Evolutionary conservation across 2,797 vertebrate genomes (phyloP), one percentile per base, ranked within the genome.

Genomic region (Sebastes steindachneri): DNA sequence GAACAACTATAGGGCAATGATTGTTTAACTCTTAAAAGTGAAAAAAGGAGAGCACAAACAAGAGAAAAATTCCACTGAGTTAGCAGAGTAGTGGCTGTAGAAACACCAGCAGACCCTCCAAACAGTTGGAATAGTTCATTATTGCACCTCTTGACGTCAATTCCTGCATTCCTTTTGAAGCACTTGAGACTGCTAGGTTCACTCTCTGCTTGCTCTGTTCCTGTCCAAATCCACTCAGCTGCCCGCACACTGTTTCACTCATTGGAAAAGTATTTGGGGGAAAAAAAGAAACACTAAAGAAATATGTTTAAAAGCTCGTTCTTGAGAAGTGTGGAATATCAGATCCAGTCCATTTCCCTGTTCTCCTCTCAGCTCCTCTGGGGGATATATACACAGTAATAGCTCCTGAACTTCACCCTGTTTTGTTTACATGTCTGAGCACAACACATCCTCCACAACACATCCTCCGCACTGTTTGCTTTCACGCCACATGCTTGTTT

Each of bases 71-170:
- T 77, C 73, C 89, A 63, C 76, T 86, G 37, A 45, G 75, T 74
- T 72, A 81, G 71, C 41, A 29, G 79, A 37, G 67, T 33, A 70
- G 68, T 73, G 82, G 72, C 80, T 75, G 81, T 31, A 75, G 83
- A 78, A 89, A 86, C 80, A 87, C 62, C 45, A 83, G 69, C 73
- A 87, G 86, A 84, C 86, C 75, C 83, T 86, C 75, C 83, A 79
- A 79, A 87, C 81, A 79, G 90, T 88, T 82, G 86, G 74, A 94
- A 82, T 84, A 75, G 82, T 88, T 89, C 77, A 91, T 92, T 89
- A 90, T 87, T 89, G 88, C 65, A 77, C 35, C 85, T 86, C 80
- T 86, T 95, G 92, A 95, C 93, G 92, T 95, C 92, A 95, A 62
- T 89, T 88, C 82, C 86, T 84, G 84, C 89, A 93, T 92, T 95